Conservation (phyloP, 2,113 vertebrate genomes). For the Mesembrinibis cayennensis region DNA sequence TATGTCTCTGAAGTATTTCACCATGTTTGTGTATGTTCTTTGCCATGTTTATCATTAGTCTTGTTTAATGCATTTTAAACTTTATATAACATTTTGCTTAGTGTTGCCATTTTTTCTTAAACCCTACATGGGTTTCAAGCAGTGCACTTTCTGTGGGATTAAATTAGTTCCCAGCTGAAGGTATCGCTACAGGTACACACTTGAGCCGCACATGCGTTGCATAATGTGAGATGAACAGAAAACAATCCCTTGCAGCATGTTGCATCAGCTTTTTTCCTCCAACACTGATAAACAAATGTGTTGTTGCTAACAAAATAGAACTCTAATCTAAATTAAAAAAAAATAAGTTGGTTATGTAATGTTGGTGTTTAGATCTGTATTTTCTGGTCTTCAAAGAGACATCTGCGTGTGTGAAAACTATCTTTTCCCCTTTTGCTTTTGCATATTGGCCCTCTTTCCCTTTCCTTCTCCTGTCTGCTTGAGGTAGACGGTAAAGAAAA, state of each 20-base stretch:
- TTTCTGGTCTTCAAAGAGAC: neutral
- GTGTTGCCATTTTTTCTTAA: constrained; percentile 17
- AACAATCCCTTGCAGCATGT: constrained; percentile 57
- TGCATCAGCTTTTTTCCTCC: constrained; percentile 65
- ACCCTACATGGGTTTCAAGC: neutral
- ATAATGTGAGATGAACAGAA: neutral
- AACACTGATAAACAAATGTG: constrained; percentile 54
- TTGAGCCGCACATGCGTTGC: neutral
- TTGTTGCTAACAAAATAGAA: neutral
- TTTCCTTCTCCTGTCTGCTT: neutral
- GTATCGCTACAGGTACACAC: neutral
- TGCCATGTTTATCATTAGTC: neutral
- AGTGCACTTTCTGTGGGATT: constrained; percentile 30
- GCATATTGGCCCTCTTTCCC: neutral
- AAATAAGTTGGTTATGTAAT: neutral
- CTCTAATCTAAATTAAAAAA: neutral
- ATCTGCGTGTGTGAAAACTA: neutral
- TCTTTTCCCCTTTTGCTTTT: neutral
- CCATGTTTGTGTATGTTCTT: constrained; percentile 2
- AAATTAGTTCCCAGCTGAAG: constrained; percentile 60
- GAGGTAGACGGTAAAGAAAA: neutral
- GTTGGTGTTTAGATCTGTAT: neutral
- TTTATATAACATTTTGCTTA: neutral
- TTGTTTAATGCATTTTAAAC: constrained; percentile 15
- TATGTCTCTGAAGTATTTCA: constrained; percentile 48